Conservation (phyloP, 2,797 vertebrate species). For the Melanotaenia maccullochi region DNA sequence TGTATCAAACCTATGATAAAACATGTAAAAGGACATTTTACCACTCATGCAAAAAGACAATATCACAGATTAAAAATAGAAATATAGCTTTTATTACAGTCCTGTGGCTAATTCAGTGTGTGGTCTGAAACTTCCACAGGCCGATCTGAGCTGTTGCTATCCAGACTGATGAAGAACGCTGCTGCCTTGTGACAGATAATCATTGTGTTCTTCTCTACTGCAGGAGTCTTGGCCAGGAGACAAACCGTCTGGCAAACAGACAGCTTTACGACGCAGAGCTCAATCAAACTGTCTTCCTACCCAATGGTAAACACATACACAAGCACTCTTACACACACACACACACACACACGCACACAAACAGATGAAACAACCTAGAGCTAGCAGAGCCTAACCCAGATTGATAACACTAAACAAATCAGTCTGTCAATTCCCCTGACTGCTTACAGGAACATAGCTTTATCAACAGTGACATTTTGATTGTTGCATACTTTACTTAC, state of each 20-base stretch:
- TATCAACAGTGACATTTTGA: constrained; percentile 77
- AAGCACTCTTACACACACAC: constrained; percentile 8
- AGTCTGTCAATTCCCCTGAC: constrained; percentile 66
- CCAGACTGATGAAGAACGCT: constrained; percentile 70
- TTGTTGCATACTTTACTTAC: constrained; percentile 71
- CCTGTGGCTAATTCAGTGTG: constrained; percentile 52
- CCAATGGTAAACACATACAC: constrained; percentile 67
- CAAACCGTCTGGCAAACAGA: constrained; percentile 81
- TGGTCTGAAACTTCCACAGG: constrained; percentile 56
- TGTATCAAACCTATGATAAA: constrained; percentile 13
- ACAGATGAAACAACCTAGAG: constrained; percentile 66
- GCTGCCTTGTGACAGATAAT: constrained; percentile 81
- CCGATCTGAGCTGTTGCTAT: constrained; percentile 50
- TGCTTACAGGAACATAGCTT: constrained; percentile 67
- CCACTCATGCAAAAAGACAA: constrained; percentile 18
- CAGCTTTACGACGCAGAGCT: constrained; percentile 81
- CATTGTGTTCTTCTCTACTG: constrained; percentile 78
- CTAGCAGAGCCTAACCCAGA: constrained; percentile 77
- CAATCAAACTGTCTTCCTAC: constrained; percentile 76
- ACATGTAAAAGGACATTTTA: constrained; percentile 26
- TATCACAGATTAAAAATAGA: not conserved
- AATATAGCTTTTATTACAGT: constrained; percentile 10
- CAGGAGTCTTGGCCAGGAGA: constrained; percentile 78
- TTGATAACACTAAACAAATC: constrained; percentile 81
- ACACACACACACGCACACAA: constrained; percentile 47